Evolutionary conservation across 2,797 vertebrate genomes (phyloP), one percentile per base, ranked within the genome.

Genomic region (Orientallactaga sibirica): DNA sequence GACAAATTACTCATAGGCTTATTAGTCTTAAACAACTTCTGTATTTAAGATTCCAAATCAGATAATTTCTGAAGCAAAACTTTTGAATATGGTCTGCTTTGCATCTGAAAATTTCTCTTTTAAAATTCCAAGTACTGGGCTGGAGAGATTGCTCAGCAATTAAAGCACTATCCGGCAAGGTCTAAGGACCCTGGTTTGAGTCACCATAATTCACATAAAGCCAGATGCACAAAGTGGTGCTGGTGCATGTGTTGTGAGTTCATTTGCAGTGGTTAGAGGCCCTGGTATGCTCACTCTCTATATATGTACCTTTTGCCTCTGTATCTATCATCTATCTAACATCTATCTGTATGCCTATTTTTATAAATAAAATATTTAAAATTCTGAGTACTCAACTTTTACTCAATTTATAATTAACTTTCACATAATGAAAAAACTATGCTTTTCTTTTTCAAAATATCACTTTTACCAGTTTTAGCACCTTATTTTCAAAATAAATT

Each of bases 21-120:
- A 6, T 85, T 85, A 76, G 19, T 80, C 48, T 92, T 62, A 76
- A 78, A 75, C 33, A 78, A 62, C 8, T 92, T n/a, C 18, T 68
- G 20, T 86, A 71, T 84, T 37, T 41, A 37, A 95, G 19, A 73
- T 85, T 90, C 7, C 5, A 58, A 77, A 73, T 77, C 37, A 82
- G 33, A 41, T 48, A 43, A 76, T 74, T 89, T 94, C 29, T 82
- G 52, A 79, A 67, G 76, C 27, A 48, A 16, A 81, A 82, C 43
- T 19, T 75, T 61, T 68, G 43, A 83, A 75, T 79, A 86, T 43
- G 14, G 1, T 82, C 9, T 91, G 14, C 25, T 70, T 93, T 70
- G 1, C 80, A 20, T 66, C 16, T 68, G n/a, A 37, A 89, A 73
- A 73, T 22, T 8, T 68, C 73, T 89, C 25, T 43, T 64, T 86